Percentiles rank a stretch among this genome's conserved stretches.
Conservation (phyloP, 2,113 vertebrate genomes). For the Progne subis region DNA sequence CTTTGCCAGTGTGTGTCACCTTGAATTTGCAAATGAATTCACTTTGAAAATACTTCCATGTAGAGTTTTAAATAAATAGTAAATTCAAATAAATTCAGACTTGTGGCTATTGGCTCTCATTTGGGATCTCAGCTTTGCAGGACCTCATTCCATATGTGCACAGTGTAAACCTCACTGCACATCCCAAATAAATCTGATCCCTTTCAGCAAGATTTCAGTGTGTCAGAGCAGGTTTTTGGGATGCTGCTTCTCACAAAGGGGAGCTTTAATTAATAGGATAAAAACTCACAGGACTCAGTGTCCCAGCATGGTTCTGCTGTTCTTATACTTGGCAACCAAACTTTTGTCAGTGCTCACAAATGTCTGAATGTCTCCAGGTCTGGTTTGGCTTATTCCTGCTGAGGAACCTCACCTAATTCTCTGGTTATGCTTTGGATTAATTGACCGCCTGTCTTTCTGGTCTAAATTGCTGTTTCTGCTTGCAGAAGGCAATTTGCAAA, state of each 20-base stretch:
- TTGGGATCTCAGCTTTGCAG: neutral
- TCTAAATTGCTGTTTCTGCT: neutral
- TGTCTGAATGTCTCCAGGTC: neutral
- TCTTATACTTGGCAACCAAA: neutral
- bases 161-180: neutral
- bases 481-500: neutral
- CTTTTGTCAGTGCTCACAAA: neutral
- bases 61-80: neutral
- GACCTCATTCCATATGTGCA: fast-evolving
- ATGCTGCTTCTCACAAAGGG: neutral
- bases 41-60: neutral
- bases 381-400: neutral
- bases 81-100: neutral
- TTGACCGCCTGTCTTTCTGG: neutral
- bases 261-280: neutral
- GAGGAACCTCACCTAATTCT: neutral
- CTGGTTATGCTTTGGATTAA: neutral
- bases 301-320: neutral
- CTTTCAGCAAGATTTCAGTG: too few relatives aligned
- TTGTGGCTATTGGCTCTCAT: neutral
- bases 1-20: neutral
- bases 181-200: neutral
- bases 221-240: neutral
- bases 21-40: neutral
- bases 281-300: neutral